Evolutionary conservation across 1,140 invertebrate species (phyloP), one percentile per base, ranked within the genome.

Genomic region (Drosophila pruinosa): DNA sequence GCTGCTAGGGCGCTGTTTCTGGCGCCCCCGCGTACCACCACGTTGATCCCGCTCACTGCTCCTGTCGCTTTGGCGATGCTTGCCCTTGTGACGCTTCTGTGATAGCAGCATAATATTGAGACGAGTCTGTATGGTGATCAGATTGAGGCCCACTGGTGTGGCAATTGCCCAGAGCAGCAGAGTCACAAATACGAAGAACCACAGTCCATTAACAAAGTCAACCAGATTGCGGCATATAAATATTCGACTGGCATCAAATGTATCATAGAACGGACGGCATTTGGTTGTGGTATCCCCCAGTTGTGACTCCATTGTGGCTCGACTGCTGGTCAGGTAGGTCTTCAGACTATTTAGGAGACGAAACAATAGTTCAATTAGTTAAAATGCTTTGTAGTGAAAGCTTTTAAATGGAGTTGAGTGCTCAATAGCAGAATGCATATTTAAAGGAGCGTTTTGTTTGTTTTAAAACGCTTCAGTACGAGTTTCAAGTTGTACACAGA

Each of bases 181-280:
- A 14, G 83, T 91, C n/a, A 92, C 63, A 45, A 90, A 91, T 17
- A 91, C 79, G 12, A 81, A 91, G 70, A 95, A 94, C 92, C 94
- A 94, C 61, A 94, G 93, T 19, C 93, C 94, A 75, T 94, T 93
- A 89, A 95, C 72, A 36, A 95, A 95, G 48, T 95, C 95, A 41
- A 96, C 92, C 78, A 95, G 94, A 85, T 95, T 93, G 61, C 94
- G 93, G 85, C 96, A 97, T 8, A 95, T 54, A 58, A 95, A 92
- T 7, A 93, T 92, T 68, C 95, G 93, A 10, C 93, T 90, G 10
- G 94, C 94, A 70, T 95, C 92, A 57, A 94, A 94, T 26, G 96
- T 93, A 26, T 95, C 92, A 93, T 94, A 96, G 10, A 97, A 91
- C 4, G 95, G 95, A 10, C 94, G 92, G 91, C 96, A 97, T 19